Percentiles rank a stretch among this genome's conserved stretches.
phyloP scores from a whole-genome alignment of 1,140 invertebrate genomes.

The Drosophila truncata region DNA sequence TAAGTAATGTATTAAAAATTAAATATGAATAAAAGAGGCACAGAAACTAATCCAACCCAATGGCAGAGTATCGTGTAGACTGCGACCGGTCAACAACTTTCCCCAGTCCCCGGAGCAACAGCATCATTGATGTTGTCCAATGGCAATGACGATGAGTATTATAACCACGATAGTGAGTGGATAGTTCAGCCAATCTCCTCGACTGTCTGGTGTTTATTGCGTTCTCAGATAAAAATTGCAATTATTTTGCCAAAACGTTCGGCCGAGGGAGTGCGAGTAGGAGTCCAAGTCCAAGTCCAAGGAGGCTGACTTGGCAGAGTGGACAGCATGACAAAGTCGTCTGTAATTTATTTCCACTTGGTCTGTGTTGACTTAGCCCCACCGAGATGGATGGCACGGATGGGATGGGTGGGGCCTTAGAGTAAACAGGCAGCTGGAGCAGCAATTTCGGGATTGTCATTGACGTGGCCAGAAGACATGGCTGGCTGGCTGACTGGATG shows the following conservation, averaged over 20 bases:
- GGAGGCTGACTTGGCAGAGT: constrained; percentile 43
- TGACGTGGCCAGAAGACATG: constrained; percentile 60
- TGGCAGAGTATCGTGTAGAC: not conserved
- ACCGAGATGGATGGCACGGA: constrained; percentile 11
- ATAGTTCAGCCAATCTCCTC: constrained; percentile 43
- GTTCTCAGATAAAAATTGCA: constrained; percentile 77
- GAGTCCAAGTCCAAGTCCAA: constrained; percentile 20
- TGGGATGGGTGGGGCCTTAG: not conserved
- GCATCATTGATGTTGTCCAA: constrained; percentile 52
- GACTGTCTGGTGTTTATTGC: constrained; percentile 71
- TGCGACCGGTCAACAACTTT: constrained; percentile 36
- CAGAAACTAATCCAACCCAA: not conserved
- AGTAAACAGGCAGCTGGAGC: constrained; percentile 57
- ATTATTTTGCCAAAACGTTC: constrained; percentile 76
- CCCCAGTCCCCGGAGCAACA: constrained; percentile 33
- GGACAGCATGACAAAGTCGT: constrained; percentile 75
- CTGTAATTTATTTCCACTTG: constrained; percentile 77
- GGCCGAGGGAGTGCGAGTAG: constrained; percentile 15
- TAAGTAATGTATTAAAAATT: not conserved
- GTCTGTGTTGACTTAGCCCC: constrained; percentile 61
- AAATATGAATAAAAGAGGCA: not conserved
- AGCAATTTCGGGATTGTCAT: constrained; percentile 72
- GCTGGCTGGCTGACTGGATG: constrained; percentile 30
- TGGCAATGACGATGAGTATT: constrained; percentile 73
- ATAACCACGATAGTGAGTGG: constrained; percentile 56